Evolutionary conservation across 1,140 invertebrate species (phyloP), one percentile per base, ranked within the genome.

Genomic region (Cotesia chilonis): DNA sequence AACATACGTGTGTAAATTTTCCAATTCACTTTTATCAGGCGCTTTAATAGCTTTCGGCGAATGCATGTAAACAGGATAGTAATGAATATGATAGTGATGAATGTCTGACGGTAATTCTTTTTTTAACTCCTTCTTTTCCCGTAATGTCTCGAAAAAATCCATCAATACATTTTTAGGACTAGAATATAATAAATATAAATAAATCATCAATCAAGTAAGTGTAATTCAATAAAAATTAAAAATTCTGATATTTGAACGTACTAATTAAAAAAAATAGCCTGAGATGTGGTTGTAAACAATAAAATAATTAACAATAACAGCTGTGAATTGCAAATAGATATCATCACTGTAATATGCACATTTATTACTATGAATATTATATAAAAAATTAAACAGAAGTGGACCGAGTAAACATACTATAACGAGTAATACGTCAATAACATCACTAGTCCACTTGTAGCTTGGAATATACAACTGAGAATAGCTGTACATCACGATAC

Each of bases 41-140:
- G 78, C 78, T 37, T 74, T 73, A 1, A 74, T 7, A n/a, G 63
- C 17, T 67, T 67, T 72, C 12, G 41, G 68, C n/a, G 4, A 70
- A 4, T 69, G 71, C 35, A 66, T 54, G n/a, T 52, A 28, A n/a
- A 78, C 17, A 0, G 81, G 81, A 69, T 81, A 83, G 38, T 84
- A 83, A 73, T 84, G 81, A 67, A 82, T 66, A 74, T 83, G 81
- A 71, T 78, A 81, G 73, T 84, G 83, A 76, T 83, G 81, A 68
- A 81, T 73, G 66, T 79, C 71, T 5, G 41, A 47, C 2, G 77
- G 61, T 0, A 37, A 41, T 28, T 59, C 17, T 61, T 78, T 77
- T 37, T 71, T 71, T 17, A 69, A 2, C 37, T 77, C 72, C 70
- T 81, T 83, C 7, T 77, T 78, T 35, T 60, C 64, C 1, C 35